phyloP scores from a whole-genome alignment of 2,797 vertebrate genomes.

The Cynopterus sphinx region DNA sequence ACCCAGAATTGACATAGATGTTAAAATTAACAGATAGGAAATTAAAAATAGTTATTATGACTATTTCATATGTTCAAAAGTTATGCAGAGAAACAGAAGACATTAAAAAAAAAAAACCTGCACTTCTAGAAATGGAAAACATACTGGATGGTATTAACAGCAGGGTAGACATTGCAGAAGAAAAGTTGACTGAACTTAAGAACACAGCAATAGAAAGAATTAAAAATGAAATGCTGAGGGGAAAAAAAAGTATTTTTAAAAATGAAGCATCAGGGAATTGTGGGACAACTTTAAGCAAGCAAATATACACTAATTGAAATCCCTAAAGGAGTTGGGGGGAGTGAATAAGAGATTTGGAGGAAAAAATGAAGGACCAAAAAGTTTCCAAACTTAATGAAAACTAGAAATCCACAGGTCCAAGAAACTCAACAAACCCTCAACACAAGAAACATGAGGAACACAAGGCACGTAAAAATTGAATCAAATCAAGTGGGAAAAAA shows the following conservation, averaged over 20 bases:
- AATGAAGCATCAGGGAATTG: background rate
- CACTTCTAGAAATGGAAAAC: background rate
- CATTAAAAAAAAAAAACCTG: background rate
- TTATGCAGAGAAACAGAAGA: background rate
- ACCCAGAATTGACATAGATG: background rate
- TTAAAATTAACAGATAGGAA: background rate
- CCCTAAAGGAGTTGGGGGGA: background rate
- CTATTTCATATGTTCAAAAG: background rate
- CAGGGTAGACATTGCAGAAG: background rate
- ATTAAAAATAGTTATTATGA: background rate
- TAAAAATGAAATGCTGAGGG: slow-evolving; percentile 30
- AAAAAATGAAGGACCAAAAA: background rate
- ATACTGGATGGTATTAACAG: background rate
- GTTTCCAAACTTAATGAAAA: slow-evolving; percentile 7
- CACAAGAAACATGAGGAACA: background rate
- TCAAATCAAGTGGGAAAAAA: background rate
- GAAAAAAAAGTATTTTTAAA: background rate
- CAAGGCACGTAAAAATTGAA: background rate
- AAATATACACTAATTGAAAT: background rate
- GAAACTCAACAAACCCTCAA: background rate
- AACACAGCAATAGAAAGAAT: background rate
- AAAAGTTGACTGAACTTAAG: background rate
- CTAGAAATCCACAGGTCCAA: background rate
- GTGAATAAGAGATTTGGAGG: background rate
- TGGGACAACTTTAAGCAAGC: background rate